Base-by-base conservation (phyloP, 2,888 invertebrate species). In the Lycophotia porphyrea region DNA sequence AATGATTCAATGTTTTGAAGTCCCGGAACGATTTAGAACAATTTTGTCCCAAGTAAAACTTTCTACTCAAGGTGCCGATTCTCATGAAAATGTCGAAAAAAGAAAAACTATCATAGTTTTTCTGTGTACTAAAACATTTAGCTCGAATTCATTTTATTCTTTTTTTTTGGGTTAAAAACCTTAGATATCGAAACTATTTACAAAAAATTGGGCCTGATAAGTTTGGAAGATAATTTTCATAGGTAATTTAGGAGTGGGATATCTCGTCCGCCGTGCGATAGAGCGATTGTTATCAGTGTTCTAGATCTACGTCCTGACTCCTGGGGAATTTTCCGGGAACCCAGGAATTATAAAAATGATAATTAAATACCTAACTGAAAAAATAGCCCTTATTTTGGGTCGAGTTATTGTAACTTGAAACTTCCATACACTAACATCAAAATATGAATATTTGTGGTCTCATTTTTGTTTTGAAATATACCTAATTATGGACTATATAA, bases 201-300 rank as follows among this genome's bases (percentile, higher is more conserved):
- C 13, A 60, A 68, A 44, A 71, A 64, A 75, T 52, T 31, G 34
- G 39, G 52, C 24, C 21, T 47, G 74, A 60, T 67, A 67, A 67
- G 44, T 39, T 68, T 15, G n/a, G 49, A 55, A 66, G 39, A 73
- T 71, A 78, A 52, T 72, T 42, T 44, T 69, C 55, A 64, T 60
- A 58, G 52, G 64, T 70, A 70, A 15, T 73, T 65, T 61, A 52
- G 67, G 74, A 61, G 76, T 63, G 76, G 44, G 52, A 36, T 73
- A 71, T 63, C 42, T 34, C 15, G 60, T 70, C 65, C 39, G 31
- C 11, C 15, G 52, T 64, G 31, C 42, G 55, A 58, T 58, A 31
- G 18, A 18, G 27, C 18, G 47, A 47, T 71, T 80, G n/a, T 61
- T 44, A 68, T 81, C 68, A 42, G 15, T 27, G 71, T 24, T 39